Base-by-base conservation (phyloP, 2,888 invertebrate species). In the Heteromyza rotundicornis region DNA sequence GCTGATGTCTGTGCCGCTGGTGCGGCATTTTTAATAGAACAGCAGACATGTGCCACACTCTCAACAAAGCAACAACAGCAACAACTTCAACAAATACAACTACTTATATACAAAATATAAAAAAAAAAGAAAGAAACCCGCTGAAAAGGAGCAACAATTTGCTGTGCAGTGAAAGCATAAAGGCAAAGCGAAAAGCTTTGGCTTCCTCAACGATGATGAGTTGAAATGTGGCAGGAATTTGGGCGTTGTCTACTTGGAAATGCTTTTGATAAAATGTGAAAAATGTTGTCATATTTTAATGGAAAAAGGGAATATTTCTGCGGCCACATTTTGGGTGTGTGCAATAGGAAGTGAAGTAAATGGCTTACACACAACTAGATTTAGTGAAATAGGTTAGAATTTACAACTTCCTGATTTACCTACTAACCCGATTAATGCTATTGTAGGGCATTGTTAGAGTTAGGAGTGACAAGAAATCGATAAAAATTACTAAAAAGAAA, bases 231-330 rank as follows among this genome's bases (percentile, higher is more conserved):
- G 14, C 14, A 40, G 40, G 40, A 40, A 40, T 52, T 52, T 32
- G 51, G 27, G 20, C 27, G 57, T 51, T 61, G 40, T 20, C 40
- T n/a, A 40, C 22, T 36, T 54, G 17, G 53, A 53, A 35, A 35
- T 17, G 12, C 35, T n/a, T n/a, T 3, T 2, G n/a, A n/a, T n/a
- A n/a, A 36, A 54, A 40, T 54, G 20, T 54, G 54, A 54, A 54
- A 54, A 36, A 54, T 54, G 54, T 36, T 54, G 54, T 19, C 36
- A 20, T 53, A 53, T 20, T 51, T 51, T 54, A 54, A 59, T 53
- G 54, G 47, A 59, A 59, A 54, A 49, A 53, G 24, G 47, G 40
- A 59, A n/a, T n/a, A n/a, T n/a, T n/a, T n/a, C n/a, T n/a, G n/a
- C n/a, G n/a, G n/a, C n/a, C n/a, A n/a, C n/a, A n/a, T n/a, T n/a